Conservation (phyloP, 1,140 invertebrate genomes). For the Ridgeia piscesae region DNA sequence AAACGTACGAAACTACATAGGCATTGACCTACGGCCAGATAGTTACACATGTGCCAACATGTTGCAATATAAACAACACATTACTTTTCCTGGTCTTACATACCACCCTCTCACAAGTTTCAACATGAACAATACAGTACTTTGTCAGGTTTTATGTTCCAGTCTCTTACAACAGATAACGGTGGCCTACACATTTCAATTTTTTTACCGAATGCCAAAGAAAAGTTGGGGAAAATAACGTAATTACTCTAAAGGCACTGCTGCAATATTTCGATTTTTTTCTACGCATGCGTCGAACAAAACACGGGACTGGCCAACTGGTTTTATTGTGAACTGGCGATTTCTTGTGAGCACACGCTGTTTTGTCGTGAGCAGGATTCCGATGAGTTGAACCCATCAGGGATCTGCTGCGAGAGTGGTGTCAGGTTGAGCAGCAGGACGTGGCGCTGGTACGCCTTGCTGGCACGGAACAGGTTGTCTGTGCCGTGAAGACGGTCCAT, state of each 20-base stretch:
- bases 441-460: conserved; percentile 73
- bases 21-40: background rate
- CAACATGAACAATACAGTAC: too few species aligned
- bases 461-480: conserved; percentile 74
- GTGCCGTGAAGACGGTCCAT: conserved; percentile 85
- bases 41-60: background rate
- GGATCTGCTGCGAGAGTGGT: conserved; percentile 73
- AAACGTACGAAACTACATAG: background rate
- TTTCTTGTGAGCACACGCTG: background rate
- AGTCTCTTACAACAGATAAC: too few species aligned
- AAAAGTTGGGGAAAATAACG: too few species aligned
- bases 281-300: too few species aligned
- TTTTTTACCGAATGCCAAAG: too few species aligned
- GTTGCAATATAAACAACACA: background rate
- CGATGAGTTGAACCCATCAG: conserved; percentile 41
- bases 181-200: too few species aligned
- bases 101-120: background rate
- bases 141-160: too few species aligned
- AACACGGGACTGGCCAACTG: too few species aligned
- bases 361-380: background rate
- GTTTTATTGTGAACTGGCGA: background rate
- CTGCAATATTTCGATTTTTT: too few species aligned
- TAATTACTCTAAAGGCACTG: too few species aligned
- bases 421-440: conserved; percentile 79
- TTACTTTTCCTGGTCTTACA: background rate